Evolutionary conservation across 2,888 invertebrate species (phyloP), one percentile per base, ranked within the genome.

Genomic region (Leucophenga montana): DNA sequence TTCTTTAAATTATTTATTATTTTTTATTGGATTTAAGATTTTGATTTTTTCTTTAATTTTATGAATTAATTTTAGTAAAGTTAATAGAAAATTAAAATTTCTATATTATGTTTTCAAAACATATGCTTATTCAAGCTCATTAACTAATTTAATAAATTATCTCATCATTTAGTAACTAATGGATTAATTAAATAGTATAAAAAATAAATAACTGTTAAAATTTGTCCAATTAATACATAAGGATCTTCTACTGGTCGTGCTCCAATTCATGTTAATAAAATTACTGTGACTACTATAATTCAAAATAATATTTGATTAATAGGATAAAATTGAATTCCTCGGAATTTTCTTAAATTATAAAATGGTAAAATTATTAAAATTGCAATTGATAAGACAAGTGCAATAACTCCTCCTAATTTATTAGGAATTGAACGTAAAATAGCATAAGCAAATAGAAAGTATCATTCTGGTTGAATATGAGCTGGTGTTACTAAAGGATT

Each of bases 391-490:
- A 92, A 78, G 0, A 84, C 71, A 75, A 85, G 54, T 0, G 85
- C 83, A 77, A 85, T 82, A 67, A 94, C 94, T 74, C 94, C 94
- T 67, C 94, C 94, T 89, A 94, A 85, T 91, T 95, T 94, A 90
- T 94, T n/a, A 6, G 94, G 94, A 70, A 95, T 94, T 50, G 94
- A 94, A 27, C 94, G 94, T 83, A 95, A 78, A 90, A 95, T 94
- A 18, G 94, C 93, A 88, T 95, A 95, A 14, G 94, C 94, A 90
- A 94, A 95, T 90, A 95, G 87, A 83, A 95, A 95, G 87, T 95
- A 95, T 92, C 94, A 95, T 91, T 95, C 95, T 59, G 94, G 94
- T 91, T 95, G 93, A 90, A 95, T 95, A 85, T 94, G 94, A 8
- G 91, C 86, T 0, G 94, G 94, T 0, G 94, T 94, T 16, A 92